Evolutionary conservation across 1,140 invertebrate genomes (phyloP).

Genomic region (Pogonognathellus flavescens): DNA sequence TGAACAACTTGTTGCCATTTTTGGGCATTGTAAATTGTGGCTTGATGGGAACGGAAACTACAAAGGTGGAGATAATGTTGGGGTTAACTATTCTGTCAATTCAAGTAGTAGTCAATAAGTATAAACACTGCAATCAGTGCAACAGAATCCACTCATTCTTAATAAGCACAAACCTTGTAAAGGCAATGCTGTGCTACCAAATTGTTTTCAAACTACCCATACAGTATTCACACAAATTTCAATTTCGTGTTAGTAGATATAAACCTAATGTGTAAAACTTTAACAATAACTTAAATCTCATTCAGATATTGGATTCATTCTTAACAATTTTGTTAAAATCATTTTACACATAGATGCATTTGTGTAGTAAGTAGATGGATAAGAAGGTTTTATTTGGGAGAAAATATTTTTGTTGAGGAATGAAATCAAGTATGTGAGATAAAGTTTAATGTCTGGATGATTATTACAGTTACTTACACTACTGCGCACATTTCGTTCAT

Average conservation of each 20-base stretch:
- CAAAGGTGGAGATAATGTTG: background rate
- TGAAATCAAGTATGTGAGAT: background rate
- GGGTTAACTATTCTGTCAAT: slow-evolving; percentile 7
- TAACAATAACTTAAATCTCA: too few relatives aligned
- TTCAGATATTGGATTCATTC: too few relatives aligned
- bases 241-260: too few relatives aligned
- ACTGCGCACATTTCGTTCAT: slow-evolving; percentile 14
- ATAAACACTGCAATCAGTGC: background rate
- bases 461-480: slow-evolving; percentile 19
- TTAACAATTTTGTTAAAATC: too few relatives aligned
- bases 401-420: background rate
- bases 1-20: slow-evolving; percentile 17
- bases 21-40: slow-evolving; percentile 25
- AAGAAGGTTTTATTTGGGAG: too few relatives aligned
- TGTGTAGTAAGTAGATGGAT: too few relatives aligned
- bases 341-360: too few relatives aligned
- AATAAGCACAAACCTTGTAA: too few relatives aligned
- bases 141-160: background rate
- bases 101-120: background rate
- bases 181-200: too few relatives aligned
- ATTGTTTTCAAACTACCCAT: too few relatives aligned
- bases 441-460: slow-evolving; percentile 15
- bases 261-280: too few relatives aligned
- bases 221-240: too few relatives aligned
- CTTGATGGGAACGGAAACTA: slow-evolving; percentile 20